Conservation (phyloP, 2,888 invertebrate species). For the Noctua fimbriata region DNA sequence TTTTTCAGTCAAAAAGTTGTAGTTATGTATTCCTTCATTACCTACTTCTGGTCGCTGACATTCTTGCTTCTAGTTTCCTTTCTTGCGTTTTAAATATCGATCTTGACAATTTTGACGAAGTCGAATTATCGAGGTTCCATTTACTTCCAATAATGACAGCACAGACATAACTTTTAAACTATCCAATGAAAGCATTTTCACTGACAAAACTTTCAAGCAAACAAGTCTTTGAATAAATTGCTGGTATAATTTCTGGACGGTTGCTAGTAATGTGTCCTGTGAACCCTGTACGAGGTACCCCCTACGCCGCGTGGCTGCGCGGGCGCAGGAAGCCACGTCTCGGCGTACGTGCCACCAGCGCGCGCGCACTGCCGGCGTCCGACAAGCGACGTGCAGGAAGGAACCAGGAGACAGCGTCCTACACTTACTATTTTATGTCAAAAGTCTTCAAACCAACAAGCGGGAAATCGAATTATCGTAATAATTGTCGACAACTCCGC, state of each 20-base stretch:
- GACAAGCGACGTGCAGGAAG: constrained; percentile 57
- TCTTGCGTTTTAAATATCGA: neutral
- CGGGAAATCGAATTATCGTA: neutral
- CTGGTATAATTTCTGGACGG: neutral
- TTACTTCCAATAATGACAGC: neutral
- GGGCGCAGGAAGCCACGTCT: constrained; percentile 68
- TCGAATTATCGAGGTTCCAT: neutral
- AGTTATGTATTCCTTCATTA: neutral
- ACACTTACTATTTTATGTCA: constrained; percentile 13
- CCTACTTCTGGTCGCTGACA: neutral
- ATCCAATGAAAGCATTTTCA: neutral
- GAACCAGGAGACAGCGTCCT: constrained; percentile 32
- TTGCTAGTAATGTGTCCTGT: constrained; percentile 18
- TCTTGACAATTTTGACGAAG: neutral
- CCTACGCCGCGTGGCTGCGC: constrained; percentile 17
- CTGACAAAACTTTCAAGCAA: neutral
- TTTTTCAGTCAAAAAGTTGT: too few species aligned
- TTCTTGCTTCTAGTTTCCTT: neutral
- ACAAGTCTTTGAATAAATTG: neutral
- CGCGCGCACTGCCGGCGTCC: constrained; percentile 16
- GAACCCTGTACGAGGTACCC: neutral
- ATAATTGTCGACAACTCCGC: neutral
- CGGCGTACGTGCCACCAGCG: constrained; percentile 54
- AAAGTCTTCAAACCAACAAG: neutral
- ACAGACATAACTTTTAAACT: neutral